Evolutionary conservation across 1,140 invertebrate genomes (phyloP).

Genomic region (Caligus rogercresseyi): DNA sequence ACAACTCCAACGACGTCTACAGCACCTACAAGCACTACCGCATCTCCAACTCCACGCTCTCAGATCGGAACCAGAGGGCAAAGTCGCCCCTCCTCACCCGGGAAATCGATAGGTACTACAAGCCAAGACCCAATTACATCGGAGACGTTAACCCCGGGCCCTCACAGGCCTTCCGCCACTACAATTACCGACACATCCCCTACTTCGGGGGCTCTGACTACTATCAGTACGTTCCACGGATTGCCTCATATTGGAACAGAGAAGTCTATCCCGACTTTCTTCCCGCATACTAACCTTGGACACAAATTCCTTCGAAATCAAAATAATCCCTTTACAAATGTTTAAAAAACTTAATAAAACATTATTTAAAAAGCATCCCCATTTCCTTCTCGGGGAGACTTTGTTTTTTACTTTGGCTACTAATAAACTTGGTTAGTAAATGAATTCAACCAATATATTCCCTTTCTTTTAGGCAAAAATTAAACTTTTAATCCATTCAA

Average conservation of each 20-base stretch:
- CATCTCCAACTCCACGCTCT: constrained; percentile 6
- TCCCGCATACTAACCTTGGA: background rate
- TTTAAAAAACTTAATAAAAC: no score
- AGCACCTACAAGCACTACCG: constrained; percentile 14
- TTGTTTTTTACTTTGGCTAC: no score
- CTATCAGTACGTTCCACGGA: constrained; percentile 17
- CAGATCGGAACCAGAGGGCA: constrained; percentile 11
- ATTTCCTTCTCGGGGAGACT: no score
- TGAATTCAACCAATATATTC: no score
- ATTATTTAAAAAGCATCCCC: no score
- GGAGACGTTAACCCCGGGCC: constrained; percentile 16
- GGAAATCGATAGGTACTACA: constrained; percentile 19
- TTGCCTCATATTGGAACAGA: background rate
- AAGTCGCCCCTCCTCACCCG: constrained; percentile 9
- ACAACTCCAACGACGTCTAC: constrained; percentile 5
- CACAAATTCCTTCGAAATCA: background rate
- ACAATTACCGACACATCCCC: constrained; percentile 16
- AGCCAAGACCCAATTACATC: constrained; percentile 11
- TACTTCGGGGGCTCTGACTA: constrained; percentile 19
- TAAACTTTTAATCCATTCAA: no score
- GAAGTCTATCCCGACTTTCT: background rate
- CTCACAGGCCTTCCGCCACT: constrained; percentile 11
- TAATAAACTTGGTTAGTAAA: no score
- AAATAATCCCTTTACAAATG: no score
- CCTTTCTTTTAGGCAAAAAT: no score